These are phyloP conservation scores for Parapsyche elsis DNA, from an alignment of 1,140 invertebrate species.

Conservation along the genomic window DNA sequence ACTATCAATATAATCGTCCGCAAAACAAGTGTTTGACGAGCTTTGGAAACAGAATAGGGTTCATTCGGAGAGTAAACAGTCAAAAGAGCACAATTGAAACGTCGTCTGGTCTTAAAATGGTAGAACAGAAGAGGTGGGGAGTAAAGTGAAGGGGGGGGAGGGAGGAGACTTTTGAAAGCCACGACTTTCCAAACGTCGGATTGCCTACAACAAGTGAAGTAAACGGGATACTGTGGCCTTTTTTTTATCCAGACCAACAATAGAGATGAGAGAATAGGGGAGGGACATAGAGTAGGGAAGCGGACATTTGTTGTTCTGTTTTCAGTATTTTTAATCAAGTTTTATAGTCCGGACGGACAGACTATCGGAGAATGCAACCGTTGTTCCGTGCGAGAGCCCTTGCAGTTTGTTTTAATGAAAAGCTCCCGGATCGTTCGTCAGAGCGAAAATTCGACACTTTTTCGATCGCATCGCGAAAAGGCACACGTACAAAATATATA, in stretches of 20 bases:
- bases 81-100: conserved; percentile 22
- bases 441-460: neutral
- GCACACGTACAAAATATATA: neutral
- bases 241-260: conserved; percentile 5
- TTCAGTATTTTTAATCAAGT: conserved; percentile 47
- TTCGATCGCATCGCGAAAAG: neutral
- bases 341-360: conserved; percentile 41
- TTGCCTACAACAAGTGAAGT: neutral
- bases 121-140: too few relatives aligned
- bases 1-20: neutral
- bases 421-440: conserved; percentile 5
- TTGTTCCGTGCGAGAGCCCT: conserved; percentile 27
- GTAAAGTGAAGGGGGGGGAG: too few relatives aligned
- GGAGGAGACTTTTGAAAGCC: too few relatives aligned
- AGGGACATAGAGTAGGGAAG: too few relatives aligned
- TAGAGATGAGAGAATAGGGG: neutral
- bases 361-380: conserved; percentile 29
- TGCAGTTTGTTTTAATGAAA: conserved; percentile 42
- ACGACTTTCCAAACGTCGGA: neutral
- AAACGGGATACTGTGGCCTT: neutral
- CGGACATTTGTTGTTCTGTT: neutral
- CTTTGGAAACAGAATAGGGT: neutral
- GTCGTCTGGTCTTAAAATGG: conserved; percentile 3
- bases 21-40: neutral
- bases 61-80: conserved; percentile 1